These are phyloP conservation scores for Pelobates cultripes DNA, from an alignment of 2,797 vertebrate genomes.

Conservation along the genomic window DNA sequence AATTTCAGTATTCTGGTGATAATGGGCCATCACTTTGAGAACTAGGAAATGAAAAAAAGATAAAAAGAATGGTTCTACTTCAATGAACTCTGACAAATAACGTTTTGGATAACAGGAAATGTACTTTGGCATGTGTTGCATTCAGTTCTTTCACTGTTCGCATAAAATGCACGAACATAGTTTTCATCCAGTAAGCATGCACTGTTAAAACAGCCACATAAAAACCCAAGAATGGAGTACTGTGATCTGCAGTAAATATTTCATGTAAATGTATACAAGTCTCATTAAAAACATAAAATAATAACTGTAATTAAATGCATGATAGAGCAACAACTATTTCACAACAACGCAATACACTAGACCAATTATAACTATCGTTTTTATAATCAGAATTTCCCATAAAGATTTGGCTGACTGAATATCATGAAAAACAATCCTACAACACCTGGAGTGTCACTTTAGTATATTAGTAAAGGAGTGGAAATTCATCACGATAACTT, in stretches of 20 bases:
- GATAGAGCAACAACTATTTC: too few relatives aligned
- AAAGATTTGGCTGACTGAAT: too few relatives aligned
- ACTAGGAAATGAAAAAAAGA: constrained; percentile 50
- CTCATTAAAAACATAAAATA: too few relatives aligned
- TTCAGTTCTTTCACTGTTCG: constrained; percentile 16
- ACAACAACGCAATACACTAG: too few relatives aligned
- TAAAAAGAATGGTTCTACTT: constrained; percentile 50
- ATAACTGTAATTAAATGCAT: too few relatives aligned
- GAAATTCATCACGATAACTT: too few relatives aligned
- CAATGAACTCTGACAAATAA: constrained; percentile 54
- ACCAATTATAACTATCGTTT: too few relatives aligned
- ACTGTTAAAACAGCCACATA: neutral
- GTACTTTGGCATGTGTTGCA: constrained; percentile 32
- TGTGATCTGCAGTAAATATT: neutral
- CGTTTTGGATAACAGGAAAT: constrained; percentile 46
- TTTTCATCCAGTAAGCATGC: constrained; percentile 6
- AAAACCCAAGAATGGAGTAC: neutral
- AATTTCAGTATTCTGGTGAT: constrained; percentile 41
- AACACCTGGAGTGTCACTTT: too few relatives aligned
- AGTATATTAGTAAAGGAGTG: too few relatives aligned
- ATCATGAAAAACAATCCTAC: too few relatives aligned
- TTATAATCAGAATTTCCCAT: too few relatives aligned
- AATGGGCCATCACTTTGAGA: constrained; percentile 43
- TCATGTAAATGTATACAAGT: too few relatives aligned
- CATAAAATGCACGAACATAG: constrained; percentile 36